Evolutionary conservation across 2,113 vertebrate genomes (phyloP).

Genomic region (Hippolais icterina): DNA sequence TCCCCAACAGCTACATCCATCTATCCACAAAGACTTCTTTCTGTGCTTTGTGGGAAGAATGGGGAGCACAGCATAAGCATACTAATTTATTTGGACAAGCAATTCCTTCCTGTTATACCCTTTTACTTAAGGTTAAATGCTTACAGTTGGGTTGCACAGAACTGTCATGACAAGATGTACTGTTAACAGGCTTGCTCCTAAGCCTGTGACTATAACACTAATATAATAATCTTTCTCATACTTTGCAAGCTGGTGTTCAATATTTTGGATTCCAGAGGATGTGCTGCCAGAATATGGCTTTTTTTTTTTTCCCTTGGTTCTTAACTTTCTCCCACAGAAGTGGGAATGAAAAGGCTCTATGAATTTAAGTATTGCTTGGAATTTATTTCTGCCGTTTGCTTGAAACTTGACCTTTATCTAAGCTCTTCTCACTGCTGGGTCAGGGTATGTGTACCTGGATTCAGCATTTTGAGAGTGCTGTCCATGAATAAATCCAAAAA

Average conservation of each 20-base stretch:
- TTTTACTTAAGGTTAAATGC: not conserved
- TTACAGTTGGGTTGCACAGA: not conserved
- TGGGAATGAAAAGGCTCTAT: not conserved
- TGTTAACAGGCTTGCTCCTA: not conserved
- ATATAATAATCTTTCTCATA: not conserved
- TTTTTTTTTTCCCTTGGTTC: not conserved
- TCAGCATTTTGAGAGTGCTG: not conserved
- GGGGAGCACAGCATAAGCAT: not conserved
- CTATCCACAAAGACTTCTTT: not conserved
- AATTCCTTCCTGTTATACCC: not conserved
- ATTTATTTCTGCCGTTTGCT: not conserved
- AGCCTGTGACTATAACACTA: not conserved
- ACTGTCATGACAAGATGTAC: not conserved
- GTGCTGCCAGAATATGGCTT: not conserved
- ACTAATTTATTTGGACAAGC: not conserved
- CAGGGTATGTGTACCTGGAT: not conserved
- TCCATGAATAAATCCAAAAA: not conserved
- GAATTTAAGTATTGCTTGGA: not conserved
- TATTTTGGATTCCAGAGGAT: not conserved
- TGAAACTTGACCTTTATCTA: not conserved
- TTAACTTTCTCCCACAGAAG: not conserved
- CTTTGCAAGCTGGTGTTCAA: not conserved
- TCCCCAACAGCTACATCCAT: not conserved
- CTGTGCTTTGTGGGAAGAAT: not conserved
- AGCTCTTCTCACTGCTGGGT: not conserved